Evolutionary conservation across 2,797 vertebrate species (phyloP), one percentile per base, ranked within the genome.

Genomic region (Knipowitschia caucasica): DNA sequence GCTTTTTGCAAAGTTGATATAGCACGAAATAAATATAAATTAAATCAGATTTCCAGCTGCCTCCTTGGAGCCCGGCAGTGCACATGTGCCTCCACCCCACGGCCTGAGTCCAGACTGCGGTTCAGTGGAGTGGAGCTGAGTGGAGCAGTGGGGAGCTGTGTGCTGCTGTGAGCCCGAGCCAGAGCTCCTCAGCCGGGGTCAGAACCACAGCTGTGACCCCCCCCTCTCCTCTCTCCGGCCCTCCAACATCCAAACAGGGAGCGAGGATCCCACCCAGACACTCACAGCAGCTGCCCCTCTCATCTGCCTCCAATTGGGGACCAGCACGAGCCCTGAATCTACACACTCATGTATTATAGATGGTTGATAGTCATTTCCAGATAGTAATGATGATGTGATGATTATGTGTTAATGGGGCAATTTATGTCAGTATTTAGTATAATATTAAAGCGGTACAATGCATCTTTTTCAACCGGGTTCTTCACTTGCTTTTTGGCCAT

Each of bases 151-250:
- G 5, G 1, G 25, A 65, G 57, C 62, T n/a, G 12, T 29, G 39
- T 58, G 38, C 18, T 20, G 43, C 57, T 53, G 25, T 26, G 26
- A 47, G 50, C 55, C 52, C 56, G 58, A 50, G 51, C 57, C 68
- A 43, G 23, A 24, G 34, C 53, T 71, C 58, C 49, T 71, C 45
- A 54, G 46, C 39, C 33, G 20, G 31, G 53, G 40, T 59, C 21
- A 5, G 36, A 36, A 54, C 57, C 54, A 36, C 57, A 62, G 55
- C 61, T 50, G 27, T 50, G 46, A 56, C 33, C 50, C n/a, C 35
- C 35, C 35, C 31, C 31, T 53, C 35, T 17, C 31, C 31, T 53
- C 17, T 27, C 42, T 65, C 42, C 18, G 30, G 26, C 49, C 55
- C 43, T 50, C 39, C 15, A 23, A 45, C 53, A 52, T 31, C 36